Evolutionary conservation across 2,888 invertebrate genomes (phyloP).

Genomic region (Stegophylla sp.): DNA sequence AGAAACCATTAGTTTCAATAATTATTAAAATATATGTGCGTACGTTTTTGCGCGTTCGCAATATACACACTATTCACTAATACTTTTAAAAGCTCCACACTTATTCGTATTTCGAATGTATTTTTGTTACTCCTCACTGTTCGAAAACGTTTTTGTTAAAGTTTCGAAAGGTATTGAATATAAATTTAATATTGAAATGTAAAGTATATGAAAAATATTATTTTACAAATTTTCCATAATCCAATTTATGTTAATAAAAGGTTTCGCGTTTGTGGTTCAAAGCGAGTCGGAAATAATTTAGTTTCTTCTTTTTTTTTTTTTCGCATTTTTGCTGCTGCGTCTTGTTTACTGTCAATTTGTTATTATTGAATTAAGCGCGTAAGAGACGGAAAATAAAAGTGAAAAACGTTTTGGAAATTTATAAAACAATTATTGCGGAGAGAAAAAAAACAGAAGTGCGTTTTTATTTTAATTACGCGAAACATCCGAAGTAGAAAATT

Average conservation of each 20-base stretch:
- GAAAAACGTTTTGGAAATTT: not conserved
- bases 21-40: no score
- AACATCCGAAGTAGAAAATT: not conserved
- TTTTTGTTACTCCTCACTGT: not conserved
- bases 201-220: conserved; percentile 23
- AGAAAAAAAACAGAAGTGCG: not conserved
- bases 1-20: no score
- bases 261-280: conserved; percentile 10
- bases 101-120: conserved; percentile 5
- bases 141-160: not conserved
- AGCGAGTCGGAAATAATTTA: conserved; percentile 20
- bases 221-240: conserved; percentile 33
- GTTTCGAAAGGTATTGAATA: conserved; percentile 11
- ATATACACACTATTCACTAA: not conserved
- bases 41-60: not conserved
- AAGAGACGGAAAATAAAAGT: not conserved
- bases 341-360: conserved; percentile 11
- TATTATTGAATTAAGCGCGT: not conserved
- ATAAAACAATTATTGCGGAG: not conserved
- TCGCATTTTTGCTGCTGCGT: not conserved
- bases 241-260: conserved; percentile 38
- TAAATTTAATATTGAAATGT: conserved; percentile 24
- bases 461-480: not conserved
- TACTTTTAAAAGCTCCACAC: not conserved
- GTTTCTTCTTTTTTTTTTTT: conserved; percentile 4